phyloP scores from a whole-genome alignment of 2,797 vertebrate species.

The Lutra lutra region DNA sequence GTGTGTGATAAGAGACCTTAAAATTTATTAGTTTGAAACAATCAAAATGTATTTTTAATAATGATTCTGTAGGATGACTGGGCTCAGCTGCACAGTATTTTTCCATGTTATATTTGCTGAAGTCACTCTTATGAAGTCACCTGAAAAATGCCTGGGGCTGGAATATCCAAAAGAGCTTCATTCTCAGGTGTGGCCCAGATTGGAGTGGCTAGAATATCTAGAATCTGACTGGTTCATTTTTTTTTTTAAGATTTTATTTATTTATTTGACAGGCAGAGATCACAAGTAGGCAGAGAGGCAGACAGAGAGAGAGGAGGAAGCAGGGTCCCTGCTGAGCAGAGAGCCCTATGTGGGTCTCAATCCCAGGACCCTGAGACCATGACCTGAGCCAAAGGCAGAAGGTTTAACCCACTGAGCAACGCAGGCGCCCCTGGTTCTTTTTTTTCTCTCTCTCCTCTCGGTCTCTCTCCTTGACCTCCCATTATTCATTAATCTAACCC shows the following conservation, averaged over 20 bases:
- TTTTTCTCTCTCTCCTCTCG: not conserved
- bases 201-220: not conserved
- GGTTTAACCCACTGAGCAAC: too few species aligned
- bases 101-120: not conserved
- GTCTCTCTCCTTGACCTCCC: not conserved
- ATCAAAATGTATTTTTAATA: not conserved
- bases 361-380: too few species aligned
- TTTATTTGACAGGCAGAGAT: too few species aligned
- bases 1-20: not conserved
- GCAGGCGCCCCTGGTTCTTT: too few species aligned
- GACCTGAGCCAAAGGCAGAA: too few species aligned
- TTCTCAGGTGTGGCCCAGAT: not conserved
- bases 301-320: too few species aligned
- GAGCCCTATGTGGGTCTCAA: rapidly evolving
- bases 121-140: not conserved
- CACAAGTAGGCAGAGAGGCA: too few species aligned
- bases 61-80: not conserved
- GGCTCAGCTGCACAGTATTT: not conserved
- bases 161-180: not conserved
- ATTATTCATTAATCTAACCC: not conserved
- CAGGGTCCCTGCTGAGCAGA: too few species aligned
- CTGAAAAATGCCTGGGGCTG: not conserved
- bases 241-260: not conserved
- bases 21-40: not conserved
- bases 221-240: not conserved